Evolutionary conservation across 1,140 invertebrate species (phyloP).

Genomic region (Nilaparvata lugens): DNA sequence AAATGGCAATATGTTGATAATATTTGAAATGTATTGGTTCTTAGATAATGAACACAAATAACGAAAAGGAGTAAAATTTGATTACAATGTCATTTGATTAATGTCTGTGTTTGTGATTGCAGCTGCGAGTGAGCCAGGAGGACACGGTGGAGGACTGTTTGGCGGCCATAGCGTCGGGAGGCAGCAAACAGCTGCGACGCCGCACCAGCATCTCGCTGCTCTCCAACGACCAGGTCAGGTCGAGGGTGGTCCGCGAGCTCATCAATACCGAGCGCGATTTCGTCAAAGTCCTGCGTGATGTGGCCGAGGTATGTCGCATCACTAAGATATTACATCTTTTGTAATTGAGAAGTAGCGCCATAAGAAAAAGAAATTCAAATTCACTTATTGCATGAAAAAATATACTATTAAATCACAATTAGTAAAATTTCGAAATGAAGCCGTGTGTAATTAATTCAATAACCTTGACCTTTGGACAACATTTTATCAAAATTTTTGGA

Average conservation of each 20-base stretch:
- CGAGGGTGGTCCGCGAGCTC: conserved; percentile 70
- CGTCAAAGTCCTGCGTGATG: conserved; percentile 67
- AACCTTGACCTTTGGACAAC: too few species aligned
- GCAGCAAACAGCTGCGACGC: conserved; percentile 38
- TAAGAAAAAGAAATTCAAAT: too few species aligned
- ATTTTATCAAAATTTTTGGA: too few species aligned
- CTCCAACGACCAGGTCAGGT: conserved; percentile 58
- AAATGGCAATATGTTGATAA: too few species aligned
- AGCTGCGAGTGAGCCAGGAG: conserved; percentile 53
- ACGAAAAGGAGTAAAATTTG: too few species aligned
- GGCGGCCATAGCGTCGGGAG: conserved; percentile 44
- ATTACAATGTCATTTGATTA: not conserved
- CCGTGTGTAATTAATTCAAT: too few species aligned
- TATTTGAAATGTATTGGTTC: too few species aligned
- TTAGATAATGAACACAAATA: too few species aligned
- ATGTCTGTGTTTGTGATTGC: conserved; percentile 14
- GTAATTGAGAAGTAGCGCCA: not conserved
- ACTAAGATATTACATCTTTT: not conserved
- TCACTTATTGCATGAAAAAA: not conserved
- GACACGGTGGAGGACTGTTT: conserved; percentile 51
- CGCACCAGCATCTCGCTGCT: conserved; percentile 45
- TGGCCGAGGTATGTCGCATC: conserved; percentile 41
- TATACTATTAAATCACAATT: not conserved
- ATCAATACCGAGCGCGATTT: conserved; percentile 72
- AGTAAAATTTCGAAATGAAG: not conserved